A percentile compares a stretch with the other conserved stretches of the same genome.
Conservation (phyloP, 2,113 vertebrate species). For the Cisticola juncidis region DNA sequence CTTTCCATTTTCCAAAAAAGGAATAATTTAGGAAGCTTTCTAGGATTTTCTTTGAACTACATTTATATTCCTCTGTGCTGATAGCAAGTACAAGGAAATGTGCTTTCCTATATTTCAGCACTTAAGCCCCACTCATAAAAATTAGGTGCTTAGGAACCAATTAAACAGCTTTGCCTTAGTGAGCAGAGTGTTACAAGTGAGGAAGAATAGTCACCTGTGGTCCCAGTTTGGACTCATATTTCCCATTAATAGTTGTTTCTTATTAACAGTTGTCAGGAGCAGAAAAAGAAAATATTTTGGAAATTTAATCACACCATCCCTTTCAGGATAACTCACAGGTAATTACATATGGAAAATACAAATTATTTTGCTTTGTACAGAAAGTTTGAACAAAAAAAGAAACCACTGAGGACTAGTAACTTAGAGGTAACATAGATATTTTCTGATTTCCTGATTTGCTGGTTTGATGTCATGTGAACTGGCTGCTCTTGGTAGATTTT, state of each 20-base stretch:
- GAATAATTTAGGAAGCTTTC: neutral
- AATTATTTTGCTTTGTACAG: neutral
- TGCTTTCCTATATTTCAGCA: neutral
- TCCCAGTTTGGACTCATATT: slow-evolving; percentile 13
- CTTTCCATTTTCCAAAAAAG: neutral
- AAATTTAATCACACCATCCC: neutral
- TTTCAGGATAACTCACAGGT: neutral
- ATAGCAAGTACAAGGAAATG: neutral
- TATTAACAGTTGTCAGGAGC: neutral
- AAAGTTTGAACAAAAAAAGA: neutral
- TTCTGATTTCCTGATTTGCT: neutral
- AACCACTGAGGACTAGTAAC: neutral
- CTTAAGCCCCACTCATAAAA: slow-evolving; percentile 26
- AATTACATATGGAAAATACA: neutral
- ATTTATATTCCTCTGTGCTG: neutral
- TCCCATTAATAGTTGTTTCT: slow-evolving; percentile 18
- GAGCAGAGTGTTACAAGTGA: neutral
- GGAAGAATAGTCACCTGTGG: neutral
- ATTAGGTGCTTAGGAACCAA: slow-evolving; percentile 65
- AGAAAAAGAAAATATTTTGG: slow-evolving; percentile 7
- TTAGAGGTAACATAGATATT: neutral
- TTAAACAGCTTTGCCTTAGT: slow-evolving; percentile 34
- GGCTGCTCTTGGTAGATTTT: neutral
- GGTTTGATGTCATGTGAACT: neutral
- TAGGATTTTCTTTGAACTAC: neutral